Conservation (phyloP, 2,797 vertebrate genomes). For the Notolepis coatsorum region DNA sequence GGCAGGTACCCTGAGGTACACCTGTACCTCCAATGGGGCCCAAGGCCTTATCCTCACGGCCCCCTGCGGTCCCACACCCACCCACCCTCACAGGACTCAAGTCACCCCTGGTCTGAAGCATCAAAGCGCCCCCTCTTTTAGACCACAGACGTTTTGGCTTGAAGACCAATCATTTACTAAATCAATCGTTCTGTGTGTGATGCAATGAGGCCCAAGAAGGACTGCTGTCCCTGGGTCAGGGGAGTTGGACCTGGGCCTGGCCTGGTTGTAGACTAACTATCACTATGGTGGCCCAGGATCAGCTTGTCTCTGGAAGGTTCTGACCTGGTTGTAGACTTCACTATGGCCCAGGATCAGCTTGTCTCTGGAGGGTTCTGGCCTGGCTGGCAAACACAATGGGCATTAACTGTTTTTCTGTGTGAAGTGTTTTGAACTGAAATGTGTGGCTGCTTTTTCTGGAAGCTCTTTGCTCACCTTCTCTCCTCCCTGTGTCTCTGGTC, state of each 20-base stretch:
- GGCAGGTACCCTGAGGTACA: conserved; percentile 17
- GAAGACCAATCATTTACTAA: neutral
- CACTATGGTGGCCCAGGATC: neutral
- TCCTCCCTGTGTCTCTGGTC: conserved; percentile 12
- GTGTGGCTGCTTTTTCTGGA: conserved; percentile 59
- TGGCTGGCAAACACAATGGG: conserved; percentile 37
- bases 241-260: neutral
- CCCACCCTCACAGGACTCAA: conserved; percentile 4
- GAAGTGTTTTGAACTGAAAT: conserved; percentile 46
- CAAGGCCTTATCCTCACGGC: neutral
- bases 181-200: no score
- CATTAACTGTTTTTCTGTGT: conserved; percentile 44
- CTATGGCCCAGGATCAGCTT: neutral
- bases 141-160: neutral
- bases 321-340: conserved; percentile 19
- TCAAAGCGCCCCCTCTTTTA: neutral
- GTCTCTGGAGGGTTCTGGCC: neutral
- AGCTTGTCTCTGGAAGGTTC: no score
- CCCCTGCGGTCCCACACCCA: neutral
- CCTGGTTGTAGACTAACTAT: neutral
- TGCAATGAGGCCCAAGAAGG: neutral
- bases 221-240: neutral
- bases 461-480: conserved; percentile 37
- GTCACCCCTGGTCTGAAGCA: neutral
- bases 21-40: neutral